Conservation (phyloP, 1,140 invertebrate species). For the Acyrthosiphon pisum region DNA sequence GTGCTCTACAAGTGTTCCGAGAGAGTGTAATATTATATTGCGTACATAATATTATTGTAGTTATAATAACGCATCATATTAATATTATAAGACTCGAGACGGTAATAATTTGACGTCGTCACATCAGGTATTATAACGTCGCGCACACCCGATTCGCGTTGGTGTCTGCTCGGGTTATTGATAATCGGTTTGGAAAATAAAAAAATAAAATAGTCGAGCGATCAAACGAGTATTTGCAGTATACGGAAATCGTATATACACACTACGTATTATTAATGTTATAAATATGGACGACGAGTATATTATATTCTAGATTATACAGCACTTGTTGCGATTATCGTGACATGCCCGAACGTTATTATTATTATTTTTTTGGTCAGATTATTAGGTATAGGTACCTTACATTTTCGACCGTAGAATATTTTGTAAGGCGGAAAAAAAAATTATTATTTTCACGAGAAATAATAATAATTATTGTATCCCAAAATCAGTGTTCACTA, state of each 20-base stretch:
- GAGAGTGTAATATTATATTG: not conserved
- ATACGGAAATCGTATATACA: not conserved
- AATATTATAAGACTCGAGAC: not conserved
- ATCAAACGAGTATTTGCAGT: not conserved
- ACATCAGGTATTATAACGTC: not conserved
- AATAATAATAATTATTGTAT: not conserved
- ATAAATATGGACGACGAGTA: not conserved
- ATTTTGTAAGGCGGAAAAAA: not conserved
- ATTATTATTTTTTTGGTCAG: not conserved
- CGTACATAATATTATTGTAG: too few species aligned
- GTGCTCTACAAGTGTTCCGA: not conserved
- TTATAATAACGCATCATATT: too few species aligned
- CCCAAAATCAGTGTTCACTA: not conserved
- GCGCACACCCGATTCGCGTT: not conserved
- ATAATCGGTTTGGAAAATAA: not conserved
- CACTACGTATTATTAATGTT: not conserved
- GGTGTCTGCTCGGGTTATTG: not conserved
- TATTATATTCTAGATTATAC: not conserved
- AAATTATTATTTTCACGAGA: not conserved
- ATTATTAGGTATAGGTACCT: too few species aligned
- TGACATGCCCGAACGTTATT: not conserved
- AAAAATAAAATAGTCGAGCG: not conserved
- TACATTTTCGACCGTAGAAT: not conserved
- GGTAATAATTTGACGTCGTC: not conserved
- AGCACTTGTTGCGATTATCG: not conserved